Evolutionary conservation across 2,888 invertebrate species (phyloP), one percentile per base, ranked within the genome.

Genomic region (Meiosimyza platycephala): DNA sequence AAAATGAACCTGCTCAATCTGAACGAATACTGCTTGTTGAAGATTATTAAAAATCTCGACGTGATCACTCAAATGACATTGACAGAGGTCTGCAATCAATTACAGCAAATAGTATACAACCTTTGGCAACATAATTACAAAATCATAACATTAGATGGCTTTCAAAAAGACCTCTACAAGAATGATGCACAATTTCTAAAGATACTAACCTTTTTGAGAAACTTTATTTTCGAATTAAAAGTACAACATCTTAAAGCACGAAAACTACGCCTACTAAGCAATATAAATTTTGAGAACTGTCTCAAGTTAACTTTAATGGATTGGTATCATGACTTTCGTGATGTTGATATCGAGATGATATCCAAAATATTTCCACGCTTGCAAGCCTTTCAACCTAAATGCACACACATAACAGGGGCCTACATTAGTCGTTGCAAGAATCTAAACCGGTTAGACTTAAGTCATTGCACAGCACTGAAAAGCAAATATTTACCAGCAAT

Each of bases 261-360:
- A 40, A 33, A 16, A 12, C 40, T 62, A 40, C 40, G 40, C 7
- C n/a, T 40, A 6, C 60, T 62, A 9, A 15, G n/a, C 11, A 33
- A 28, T 40, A 13, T 62, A 2, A 3, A 33, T 6, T 62, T 62
- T 40, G 28, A 16, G 7, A 47, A 62, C 33, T 62, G 60, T 7
- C 15, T 0, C 6, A 11, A 62, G 9, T 40, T 62, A 7, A 40
- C n/a, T 40, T 15, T 62, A 40, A 6, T 4, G 2, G 60, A 62
- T n/a, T 62, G 60, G 60, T 15, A 62, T 62, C 60, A 62, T n/a
- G 60, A 62, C 13, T 33, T 9, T 62, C 15, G 7, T 9, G 60
- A 62, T 62, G n/a, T n/a, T 16, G 60, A 62, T n/a, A 62, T 62
- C 11, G 9, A 15, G 6, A 5, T 15, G 3, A 4, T 62, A 9